phyloP scores from a whole-genome alignment of 2,113 vertebrate species.

The Hippocampus guttulatus region DNA sequence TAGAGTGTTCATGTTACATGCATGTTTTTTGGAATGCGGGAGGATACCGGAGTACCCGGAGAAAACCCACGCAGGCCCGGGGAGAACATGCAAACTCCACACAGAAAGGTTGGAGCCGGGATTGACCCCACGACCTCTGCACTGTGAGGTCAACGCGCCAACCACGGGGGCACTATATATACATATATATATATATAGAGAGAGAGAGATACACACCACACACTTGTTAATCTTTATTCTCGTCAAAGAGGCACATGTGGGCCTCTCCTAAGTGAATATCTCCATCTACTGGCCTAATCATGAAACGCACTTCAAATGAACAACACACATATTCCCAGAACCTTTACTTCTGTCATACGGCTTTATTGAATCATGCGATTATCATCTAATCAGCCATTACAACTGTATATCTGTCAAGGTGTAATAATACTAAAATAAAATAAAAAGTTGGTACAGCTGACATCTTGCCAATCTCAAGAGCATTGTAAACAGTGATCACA shows the following conservation, averaged over 20 bases:
- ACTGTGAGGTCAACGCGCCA: no score
- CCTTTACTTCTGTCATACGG: background rate
- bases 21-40: no score
- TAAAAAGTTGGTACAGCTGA: conserved; percentile 53
- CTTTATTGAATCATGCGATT: conserved; percentile 72
- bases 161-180: no score
- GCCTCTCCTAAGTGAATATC: conserved; percentile 15
- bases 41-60: no score
- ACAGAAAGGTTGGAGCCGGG: no score
- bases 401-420: conserved; percentile 52
- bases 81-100: no score
- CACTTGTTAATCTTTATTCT: background rate
- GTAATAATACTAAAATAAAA: conserved; percentile 22
- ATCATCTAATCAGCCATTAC: conserved; percentile 55
- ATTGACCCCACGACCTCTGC: no score
- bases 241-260: background rate
- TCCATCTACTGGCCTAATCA: conserved; percentile 51
- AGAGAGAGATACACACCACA: no score
- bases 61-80: no score
- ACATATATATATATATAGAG: no score
- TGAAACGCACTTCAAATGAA: background rate
- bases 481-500: conserved; percentile 61
- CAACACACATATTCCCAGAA: background rate
- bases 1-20: no score
- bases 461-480: conserved; percentile 52